Evolutionary conservation across 2,888 invertebrate genomes (phyloP).

Genomic region (Catocala fraxini): DNA sequence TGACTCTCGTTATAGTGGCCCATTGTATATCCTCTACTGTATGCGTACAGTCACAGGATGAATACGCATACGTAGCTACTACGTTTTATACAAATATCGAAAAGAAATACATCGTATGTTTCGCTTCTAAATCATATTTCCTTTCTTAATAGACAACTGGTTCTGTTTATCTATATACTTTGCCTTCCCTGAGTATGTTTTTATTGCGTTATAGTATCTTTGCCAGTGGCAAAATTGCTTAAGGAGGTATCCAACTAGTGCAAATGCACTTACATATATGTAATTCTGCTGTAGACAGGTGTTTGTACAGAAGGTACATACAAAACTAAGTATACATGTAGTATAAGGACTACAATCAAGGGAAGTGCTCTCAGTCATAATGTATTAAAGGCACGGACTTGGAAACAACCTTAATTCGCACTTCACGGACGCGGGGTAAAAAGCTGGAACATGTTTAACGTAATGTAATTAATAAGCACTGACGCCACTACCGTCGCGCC

Average conservation of each 20-base stretch:
- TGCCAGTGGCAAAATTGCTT: too few species aligned
- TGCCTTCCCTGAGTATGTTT: too few species aligned
- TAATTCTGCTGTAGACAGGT: neutral
- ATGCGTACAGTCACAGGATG: slow-evolving; percentile 41
- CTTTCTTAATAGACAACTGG: too few species aligned
- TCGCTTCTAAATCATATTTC: too few species aligned
- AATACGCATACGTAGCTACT: slow-evolving; percentile 21
- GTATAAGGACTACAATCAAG: slow-evolving; percentile 42
- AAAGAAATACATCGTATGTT: too few species aligned
- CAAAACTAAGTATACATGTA: slow-evolving; percentile 17
- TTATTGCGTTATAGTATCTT: too few species aligned
- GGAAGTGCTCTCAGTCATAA: slow-evolving; percentile 40
- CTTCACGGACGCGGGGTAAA: slow-evolving; percentile 35
- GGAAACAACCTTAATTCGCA: slow-evolving; percentile 50
- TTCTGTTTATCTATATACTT: too few species aligned
- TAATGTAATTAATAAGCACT: slow-evolving; percentile 72
- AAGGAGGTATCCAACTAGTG: too few species aligned
- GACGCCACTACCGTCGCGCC: slow-evolving; percentile 63
- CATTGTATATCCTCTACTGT: slow-evolving; percentile 62
- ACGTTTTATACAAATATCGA: neutral
- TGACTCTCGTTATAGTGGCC: slow-evolving; percentile 65
- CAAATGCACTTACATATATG: too few species aligned
- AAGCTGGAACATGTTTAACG: slow-evolving; percentile 72
- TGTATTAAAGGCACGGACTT: slow-evolving; percentile 48
- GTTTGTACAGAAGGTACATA: neutral